A percentile compares a stretch with the other conserved stretches of the same genome.
These are phyloP conservation scores for Oceanodroma leucorhoa DNA, from an alignment of 2,797 vertebrate genomes.

Conservation along the genomic window DNA sequence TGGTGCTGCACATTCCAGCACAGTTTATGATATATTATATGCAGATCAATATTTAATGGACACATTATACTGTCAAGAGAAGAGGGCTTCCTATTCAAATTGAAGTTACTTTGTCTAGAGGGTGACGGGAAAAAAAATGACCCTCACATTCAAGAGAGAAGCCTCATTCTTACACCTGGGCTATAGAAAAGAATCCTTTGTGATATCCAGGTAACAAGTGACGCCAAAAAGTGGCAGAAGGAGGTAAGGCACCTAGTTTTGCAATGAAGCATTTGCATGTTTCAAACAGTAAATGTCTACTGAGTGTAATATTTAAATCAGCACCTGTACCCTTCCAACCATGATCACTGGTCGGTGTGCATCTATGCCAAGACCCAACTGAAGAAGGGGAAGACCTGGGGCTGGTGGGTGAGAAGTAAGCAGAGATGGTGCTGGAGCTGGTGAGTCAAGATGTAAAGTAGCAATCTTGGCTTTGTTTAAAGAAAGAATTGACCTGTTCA, in stretches of 20 bases:
- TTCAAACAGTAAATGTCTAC: not conserved
- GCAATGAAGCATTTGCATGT: not conserved
- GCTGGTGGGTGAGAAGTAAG: not conserved
- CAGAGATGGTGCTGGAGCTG: fast-evolving
- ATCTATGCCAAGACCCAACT: not conserved
- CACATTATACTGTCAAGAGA: not conserved
- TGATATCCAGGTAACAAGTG: not conserved
- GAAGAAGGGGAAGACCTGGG: not conserved
- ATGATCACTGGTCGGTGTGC: not conserved
- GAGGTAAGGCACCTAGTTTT: not conserved
- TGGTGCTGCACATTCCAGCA: not conserved
- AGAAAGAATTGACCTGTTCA: not conserved
- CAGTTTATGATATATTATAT: slow-evolving; percentile 1
- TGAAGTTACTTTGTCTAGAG: slow-evolving; percentile 15
- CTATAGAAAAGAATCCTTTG: not conserved
- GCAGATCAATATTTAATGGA: slow-evolving; percentile 54
- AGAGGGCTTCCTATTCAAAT: not conserved
- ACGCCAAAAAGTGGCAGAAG: not conserved
- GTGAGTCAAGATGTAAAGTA: not conserved
- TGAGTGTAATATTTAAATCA: not conserved
- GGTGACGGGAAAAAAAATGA: not conserved
- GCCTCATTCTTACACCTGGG: not conserved
- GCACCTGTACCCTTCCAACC: not conserved
- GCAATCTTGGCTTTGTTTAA: not conserved
- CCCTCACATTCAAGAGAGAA: not conserved